Percentiles rank a stretch among this genome's conserved stretches.
phyloP scores from a whole-genome alignment of 1,140 invertebrate species.

The Cherax quadricarinatus region DNA sequence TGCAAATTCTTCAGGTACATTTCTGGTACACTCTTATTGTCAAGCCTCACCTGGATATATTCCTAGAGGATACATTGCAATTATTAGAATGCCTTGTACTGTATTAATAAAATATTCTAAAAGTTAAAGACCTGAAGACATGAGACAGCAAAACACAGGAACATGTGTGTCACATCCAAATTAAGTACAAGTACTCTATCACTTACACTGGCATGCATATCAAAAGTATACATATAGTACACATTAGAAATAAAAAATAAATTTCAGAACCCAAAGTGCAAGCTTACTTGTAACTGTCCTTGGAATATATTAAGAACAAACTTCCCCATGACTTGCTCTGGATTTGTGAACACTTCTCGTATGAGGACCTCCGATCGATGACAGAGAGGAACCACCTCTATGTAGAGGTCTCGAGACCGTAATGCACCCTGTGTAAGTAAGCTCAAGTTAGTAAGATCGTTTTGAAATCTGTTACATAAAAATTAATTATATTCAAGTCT shows the following conservation, averaged over 20 bases:
- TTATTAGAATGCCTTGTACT: neutral
- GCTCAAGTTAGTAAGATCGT: neutral
- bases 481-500: neutral
- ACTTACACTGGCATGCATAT: no score
- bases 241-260: no score
- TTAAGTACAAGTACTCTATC: no score
- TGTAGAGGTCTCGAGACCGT: conserved; percentile 88
- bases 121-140: no score
- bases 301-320: conserved; percentile 98
- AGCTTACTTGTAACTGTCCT: conserved; percentile 85
- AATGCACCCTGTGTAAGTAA: conserved; percentile 30
- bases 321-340: conserved; percentile 98
- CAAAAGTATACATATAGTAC: no score
- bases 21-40: conserved; percentile 72
- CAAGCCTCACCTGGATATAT: conserved; percentile 73
- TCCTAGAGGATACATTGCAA: conserved; percentile 42
- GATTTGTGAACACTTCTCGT: conserved; percentile 95
- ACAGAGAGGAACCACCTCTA: conserved; percentile 93
- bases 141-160: no score
- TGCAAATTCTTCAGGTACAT: conserved; percentile 90
- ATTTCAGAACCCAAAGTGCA: no score
- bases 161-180: no score
- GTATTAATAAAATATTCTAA: neutral
- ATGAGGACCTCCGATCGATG: conserved; percentile 92
- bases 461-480: neutral